Percentiles rank a stretch among this genome's conserved stretches.
These are phyloP conservation scores for Vanacampus margaritifer DNA, from an alignment of 2,113 vertebrate genomes.

Conservation along the genomic window DNA sequence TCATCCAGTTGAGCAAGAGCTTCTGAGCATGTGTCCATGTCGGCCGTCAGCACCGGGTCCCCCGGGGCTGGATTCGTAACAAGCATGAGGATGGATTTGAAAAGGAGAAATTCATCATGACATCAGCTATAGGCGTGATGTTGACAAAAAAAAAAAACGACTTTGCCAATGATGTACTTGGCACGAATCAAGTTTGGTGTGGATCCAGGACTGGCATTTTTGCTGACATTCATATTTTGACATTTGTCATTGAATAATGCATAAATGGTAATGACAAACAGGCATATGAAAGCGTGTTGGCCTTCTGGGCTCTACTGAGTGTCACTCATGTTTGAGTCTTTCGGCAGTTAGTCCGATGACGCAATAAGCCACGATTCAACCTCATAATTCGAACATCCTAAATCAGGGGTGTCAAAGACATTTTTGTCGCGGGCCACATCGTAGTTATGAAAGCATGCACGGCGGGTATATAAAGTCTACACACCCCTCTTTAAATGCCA, in stretches of 20 bases:
- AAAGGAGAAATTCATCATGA: background rate
- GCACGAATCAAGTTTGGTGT: too few species aligned
- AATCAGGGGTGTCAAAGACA: background rate
- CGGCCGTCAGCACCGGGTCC: constrained; percentile 79
- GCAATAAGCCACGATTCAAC: background rate
- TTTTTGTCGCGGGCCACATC: background rate
- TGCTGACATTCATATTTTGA: too few species aligned
- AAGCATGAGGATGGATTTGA: constrained; percentile 14
- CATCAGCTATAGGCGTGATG: background rate
- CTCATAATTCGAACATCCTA: background rate
- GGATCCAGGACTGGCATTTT: too few species aligned
- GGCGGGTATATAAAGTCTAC: background rate
- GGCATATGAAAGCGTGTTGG: too few species aligned
- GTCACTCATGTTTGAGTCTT: too few species aligned
- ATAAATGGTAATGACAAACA: too few species aligned
- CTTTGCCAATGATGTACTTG: too few species aligned
- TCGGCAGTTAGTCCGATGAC: too few species aligned
- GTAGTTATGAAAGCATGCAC: background rate
- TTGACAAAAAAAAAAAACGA: background rate
- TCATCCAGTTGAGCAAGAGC: constrained; percentile 89
- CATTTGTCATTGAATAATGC: too few species aligned
- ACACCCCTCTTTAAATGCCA: background rate
- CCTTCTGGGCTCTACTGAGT: too few species aligned
- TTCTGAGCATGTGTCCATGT: constrained; percentile 88
- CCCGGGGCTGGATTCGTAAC: constrained; percentile 59